phyloP scores from a whole-genome alignment of 2,888 invertebrate species.

The Nineta flava region DNA sequence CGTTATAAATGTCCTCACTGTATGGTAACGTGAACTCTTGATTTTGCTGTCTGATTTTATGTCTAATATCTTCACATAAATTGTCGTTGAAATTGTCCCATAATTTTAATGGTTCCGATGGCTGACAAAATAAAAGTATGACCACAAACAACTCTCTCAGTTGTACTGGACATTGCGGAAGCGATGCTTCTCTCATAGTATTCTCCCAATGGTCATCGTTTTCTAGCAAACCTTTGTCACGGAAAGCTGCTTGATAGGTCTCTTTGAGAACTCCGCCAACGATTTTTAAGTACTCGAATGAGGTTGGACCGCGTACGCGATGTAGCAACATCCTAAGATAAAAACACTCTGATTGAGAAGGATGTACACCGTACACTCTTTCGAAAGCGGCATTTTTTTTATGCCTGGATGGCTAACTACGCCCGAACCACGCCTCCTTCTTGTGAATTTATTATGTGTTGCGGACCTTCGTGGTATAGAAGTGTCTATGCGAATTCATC shows the following conservation, averaged over 20 bases:
- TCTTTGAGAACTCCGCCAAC: slow-evolving; percentile 17
- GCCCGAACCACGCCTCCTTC: background rate
- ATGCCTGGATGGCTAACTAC: background rate
- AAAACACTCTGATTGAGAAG: slow-evolving; percentile 16
- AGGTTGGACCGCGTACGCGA: slow-evolving; percentile 16
- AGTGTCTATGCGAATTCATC: slow-evolving; percentile 7
- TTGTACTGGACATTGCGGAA: slow-evolving; percentile 9
- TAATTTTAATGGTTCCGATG: slow-evolving; percentile 9
- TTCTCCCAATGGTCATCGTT: slow-evolving; percentile 15
- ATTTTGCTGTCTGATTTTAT: background rate
- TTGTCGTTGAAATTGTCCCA: slow-evolving; percentile 8
- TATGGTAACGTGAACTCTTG: background rate
- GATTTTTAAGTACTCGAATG: slow-evolving; percentile 15
- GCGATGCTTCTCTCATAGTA: slow-evolving; percentile 11
- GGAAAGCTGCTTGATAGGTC: slow-evolving; percentile 13
- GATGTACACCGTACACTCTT: slow-evolving; percentile 16
- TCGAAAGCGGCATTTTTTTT: slow-evolving; percentile 10
- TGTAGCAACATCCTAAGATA: slow-evolving; percentile 17
- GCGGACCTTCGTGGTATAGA: slow-evolving; percentile 14
- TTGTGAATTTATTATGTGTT: slow-evolving; percentile 5
- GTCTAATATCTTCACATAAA: slow-evolving; percentile 8
- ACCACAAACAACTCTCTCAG: slow-evolving; percentile 11
- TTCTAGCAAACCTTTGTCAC: slow-evolving; percentile 13
- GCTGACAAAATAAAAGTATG: slow-evolving; percentile 14
- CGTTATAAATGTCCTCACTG: background rate